These are phyloP conservation scores for Malurus elegans DNA, from an alignment of 2,113 vertebrate genomes.

Conservation along the genomic window DNA sequence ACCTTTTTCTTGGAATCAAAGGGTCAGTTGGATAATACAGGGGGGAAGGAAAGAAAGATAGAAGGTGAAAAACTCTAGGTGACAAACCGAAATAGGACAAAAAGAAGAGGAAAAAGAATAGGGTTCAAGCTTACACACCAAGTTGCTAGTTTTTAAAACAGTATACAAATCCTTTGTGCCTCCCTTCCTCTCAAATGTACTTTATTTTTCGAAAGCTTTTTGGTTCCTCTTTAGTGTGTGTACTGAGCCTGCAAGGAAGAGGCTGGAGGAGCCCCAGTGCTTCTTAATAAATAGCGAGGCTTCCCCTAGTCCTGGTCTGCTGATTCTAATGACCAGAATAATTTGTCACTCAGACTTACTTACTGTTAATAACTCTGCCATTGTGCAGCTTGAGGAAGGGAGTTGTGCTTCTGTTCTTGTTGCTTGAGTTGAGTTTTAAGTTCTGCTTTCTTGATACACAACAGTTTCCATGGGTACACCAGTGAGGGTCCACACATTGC, in stretches of 20 bases:
- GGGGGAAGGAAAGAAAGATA: background rate
- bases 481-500: background rate
- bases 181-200: background rate
- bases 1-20: background rate
- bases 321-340: conserved; percentile 17
- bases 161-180: background rate
- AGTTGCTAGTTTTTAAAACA: background rate
- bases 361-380: background rate
- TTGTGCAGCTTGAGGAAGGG: background rate
- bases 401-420: background rate
- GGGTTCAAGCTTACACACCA: background rate
- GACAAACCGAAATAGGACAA: background rate
- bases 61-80: background rate
- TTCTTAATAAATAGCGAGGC: background rate
- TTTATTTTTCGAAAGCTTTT: background rate
- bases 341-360: conserved; percentile 6
- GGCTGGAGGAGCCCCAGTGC: accelerated
- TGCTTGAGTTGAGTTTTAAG: background rate
- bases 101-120: background rate
- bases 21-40: background rate
- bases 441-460: background rate
- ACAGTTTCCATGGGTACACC: background rate
- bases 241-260: background rate
- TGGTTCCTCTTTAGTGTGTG: background rate
- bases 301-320: background rate